Conservation (phyloP, 2,113 vertebrate genomes). For the Perca fluviatilis region DNA sequence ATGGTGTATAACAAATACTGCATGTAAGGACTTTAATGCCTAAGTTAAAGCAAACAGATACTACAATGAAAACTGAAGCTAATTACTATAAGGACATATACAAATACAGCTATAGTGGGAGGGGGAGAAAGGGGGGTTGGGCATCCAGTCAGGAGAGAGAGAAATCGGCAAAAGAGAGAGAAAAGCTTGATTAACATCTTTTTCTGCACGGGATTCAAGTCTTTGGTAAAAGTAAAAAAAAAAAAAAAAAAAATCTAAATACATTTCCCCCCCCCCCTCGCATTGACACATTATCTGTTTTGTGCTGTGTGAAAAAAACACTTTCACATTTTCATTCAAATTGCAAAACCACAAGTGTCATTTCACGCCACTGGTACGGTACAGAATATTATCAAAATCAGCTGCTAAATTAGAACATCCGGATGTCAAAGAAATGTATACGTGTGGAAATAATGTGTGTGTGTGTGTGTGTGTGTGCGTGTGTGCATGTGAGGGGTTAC, state of each 20-base stretch:
- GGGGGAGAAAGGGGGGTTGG: background rate
- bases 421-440: slow-evolving; percentile 16
- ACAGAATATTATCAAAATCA: slow-evolving; percentile 30
- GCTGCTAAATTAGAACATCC: slow-evolving; percentile 20
- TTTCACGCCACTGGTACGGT: slow-evolving; percentile 57
- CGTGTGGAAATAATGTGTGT: background rate
- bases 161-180: background rate
- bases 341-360: slow-evolving; percentile 45
- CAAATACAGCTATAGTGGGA: slow-evolving; percentile 3
- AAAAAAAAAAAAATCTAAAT: slow-evolving; percentile 47
- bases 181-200: slow-evolving; percentile 36
- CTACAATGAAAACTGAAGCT: background rate
- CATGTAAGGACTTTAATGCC: background rate
- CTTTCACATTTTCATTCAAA: slow-evolving; percentile 48
- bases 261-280: slow-evolving; percentile 18
- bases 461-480: background rate
- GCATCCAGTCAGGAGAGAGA: slow-evolving; percentile 1
- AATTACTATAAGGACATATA: slow-evolving; percentile 2
- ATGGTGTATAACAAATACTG: slow-evolving; percentile 1
- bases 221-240: slow-evolving; percentile 89
- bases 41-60: slow-evolving; percentile 16
- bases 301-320: slow-evolving; percentile 80
- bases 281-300: slow-evolving; percentile 49
- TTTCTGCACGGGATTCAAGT: slow-evolving; percentile 83
- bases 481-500: background rate